Evolutionary conservation across 2,113 vertebrate genomes (phyloP), one percentile per base, ranked within the genome.

Genomic region (Psophia crepitans): DNA sequence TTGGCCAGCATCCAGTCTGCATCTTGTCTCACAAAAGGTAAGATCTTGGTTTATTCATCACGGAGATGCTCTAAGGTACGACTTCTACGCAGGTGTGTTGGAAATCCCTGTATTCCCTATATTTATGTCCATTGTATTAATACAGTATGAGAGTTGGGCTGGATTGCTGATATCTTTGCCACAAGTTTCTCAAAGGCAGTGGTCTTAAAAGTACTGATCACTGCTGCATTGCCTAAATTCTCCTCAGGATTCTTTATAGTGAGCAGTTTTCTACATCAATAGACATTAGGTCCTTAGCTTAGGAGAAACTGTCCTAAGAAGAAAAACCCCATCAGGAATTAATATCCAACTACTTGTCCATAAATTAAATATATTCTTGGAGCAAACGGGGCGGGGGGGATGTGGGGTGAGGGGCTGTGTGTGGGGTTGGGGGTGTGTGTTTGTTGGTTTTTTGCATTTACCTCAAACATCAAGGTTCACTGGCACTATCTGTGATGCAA

Each of bases 1-100:
- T 49, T 94, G 84, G 91, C 68, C 73, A 74, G 81, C 89, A 91
- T 93, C 74, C 60, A 86, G 39, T 35, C 86, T 83, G 90, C 87
- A 84, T 56, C 96, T 97, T 92, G 44, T 95, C 83, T 92, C 84
- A 89, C 17, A 75, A 89, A 96, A 98, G 98, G 98, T 98, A 98
- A 98, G 98, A 93, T 53, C 49, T 71, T 83, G 18, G 91, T 94
- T 96, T 96, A 76, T 75, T 96, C 66, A 53, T 53, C 26, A 53
- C 28, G 51, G 27, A 82, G 74, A 74, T 87, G 58, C 43, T 87
- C 13, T 81, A 82, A 76, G 26, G 41, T 37, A 89, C 46, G 43
- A 49, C 7, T 74, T 91, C 44, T 63, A 12, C 35, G 14, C 7
- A 71, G 46, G 11, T 78, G 7, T 54, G 33, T 33, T 82, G 54